Evolutionary conservation across 2,888 invertebrate genomes (phyloP), one percentile per base, ranked within the genome.

Genomic region (Mesodorylaimus sp.): DNA sequence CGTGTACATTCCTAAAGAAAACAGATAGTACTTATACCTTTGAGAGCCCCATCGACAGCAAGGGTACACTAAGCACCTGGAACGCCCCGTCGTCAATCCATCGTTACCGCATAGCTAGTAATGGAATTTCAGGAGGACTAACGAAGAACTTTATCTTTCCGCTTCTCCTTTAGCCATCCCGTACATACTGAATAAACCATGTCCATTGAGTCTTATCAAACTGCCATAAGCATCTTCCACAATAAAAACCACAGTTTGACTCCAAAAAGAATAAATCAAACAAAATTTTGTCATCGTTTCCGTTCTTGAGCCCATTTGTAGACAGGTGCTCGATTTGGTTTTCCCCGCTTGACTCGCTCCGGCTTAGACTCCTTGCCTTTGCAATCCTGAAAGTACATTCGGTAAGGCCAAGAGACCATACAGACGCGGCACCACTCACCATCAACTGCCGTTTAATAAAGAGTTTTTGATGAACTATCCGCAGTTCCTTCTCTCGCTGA

Each of bases 231-330:
- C 10, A 36, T 13, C 36, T 36, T 13, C 10, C 10, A 36, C 36
- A n/a, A 36, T n/a, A n/a, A 36, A 36, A 16, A 36, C 36, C 13
- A 16, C n/a, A 16, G 10, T 36, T 36, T n/a, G 13, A 36, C 13
- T 13, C 13, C n/a, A 41, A 45, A 25, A 39, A 27, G 38, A 19
- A 48, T 42, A 29, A 50, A 25, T 51, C 47, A 3, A 54, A 38
- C 37, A 29, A 27, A 10, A 36, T 19, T 26, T 1, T 10, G 28
- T 55, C 48, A 63, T 47, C 60, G 58, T 51, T 61, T 63, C 27
- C 63, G 50, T 42, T 64, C 61, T 50, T 58, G 61, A 3, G 58
- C 57, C 63, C 63, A 64, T 53, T 61, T 55, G 52, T 59, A 64
- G 21, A 61, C 59, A 19, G 64, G 61, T 1, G 64, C 62, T 29